These are phyloP conservation scores for Neodon shergylaensis DNA, from an alignment of 2,113 vertebrate genomes.

Conservation along the genomic window DNA sequence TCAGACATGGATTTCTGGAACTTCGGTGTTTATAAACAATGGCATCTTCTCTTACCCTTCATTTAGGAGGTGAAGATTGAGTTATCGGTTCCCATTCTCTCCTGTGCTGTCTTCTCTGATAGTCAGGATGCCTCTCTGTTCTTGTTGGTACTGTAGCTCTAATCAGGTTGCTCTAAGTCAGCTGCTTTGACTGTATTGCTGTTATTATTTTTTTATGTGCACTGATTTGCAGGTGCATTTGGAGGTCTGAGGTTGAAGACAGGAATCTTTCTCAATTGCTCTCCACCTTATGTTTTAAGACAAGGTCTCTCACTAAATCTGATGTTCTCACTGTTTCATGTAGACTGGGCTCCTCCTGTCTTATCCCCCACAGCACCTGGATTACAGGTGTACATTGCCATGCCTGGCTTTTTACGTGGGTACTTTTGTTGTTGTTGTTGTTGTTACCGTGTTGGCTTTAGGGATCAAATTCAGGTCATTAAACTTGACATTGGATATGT, in stretches of 20 bases:
- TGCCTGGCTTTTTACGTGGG: not conserved
- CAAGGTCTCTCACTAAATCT: not conserved
- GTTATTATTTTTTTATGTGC: not conserved
- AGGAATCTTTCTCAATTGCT: not conserved
- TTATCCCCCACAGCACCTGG: not conserved
- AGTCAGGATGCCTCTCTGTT: not conserved
- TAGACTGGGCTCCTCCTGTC: not conserved
- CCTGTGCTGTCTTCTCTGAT: not conserved
- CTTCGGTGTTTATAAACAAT: not conserved
- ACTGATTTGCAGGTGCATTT: not conserved
- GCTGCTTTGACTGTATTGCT: not conserved
- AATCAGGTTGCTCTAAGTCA: not conserved
- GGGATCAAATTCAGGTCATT: not conserved
- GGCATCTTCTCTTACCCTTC: not conserved
- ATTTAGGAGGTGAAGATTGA: not conserved
- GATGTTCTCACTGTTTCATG: not conserved
- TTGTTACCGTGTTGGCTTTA: not conserved
- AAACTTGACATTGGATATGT: not conserved
- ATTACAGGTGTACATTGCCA: not conserved
- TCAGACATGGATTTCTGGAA: not conserved
- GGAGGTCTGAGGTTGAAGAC: not conserved
- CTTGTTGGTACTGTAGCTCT: not conserved
- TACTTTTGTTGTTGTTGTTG: not conserved
- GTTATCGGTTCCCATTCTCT: not conserved
- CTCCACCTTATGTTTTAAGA: not conserved